phyloP scores from a whole-genome alignment of 2,113 vertebrate species.

The Gymnocephalus cernua region DNA sequence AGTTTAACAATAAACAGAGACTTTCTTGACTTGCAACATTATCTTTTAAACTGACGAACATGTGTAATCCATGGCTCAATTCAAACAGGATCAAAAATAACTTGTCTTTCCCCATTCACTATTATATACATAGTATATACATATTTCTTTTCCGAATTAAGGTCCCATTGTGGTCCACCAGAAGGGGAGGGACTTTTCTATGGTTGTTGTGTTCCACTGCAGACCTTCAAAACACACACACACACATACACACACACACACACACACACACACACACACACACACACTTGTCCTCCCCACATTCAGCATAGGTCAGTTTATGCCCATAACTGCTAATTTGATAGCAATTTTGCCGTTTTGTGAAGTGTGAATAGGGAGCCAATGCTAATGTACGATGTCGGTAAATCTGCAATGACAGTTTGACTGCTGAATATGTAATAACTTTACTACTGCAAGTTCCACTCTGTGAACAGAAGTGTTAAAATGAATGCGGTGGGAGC shows the following conservation, averaged over 20 bases:
- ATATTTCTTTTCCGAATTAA: no score
- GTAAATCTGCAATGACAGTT: background rate
- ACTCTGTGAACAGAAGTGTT: background rate
- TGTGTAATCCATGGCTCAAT: no score
- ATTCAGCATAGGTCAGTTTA: background rate
- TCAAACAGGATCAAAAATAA: no score
- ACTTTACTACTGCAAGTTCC: background rate
- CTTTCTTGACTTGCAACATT: no score
- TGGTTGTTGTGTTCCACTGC: background rate
- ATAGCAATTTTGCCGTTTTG: background rate
- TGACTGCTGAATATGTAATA: constrained; percentile 17
- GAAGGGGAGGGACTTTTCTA: no score
- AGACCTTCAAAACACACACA: background rate
- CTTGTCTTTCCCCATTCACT: no score
- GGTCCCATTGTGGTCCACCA: no score
- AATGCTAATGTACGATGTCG: background rate
- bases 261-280: background rate
- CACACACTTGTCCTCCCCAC: background rate
- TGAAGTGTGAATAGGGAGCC: constrained; percentile 5
- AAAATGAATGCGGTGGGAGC: background rate
- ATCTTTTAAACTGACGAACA: no score
- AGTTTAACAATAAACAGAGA: no score
- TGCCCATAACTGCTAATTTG: constrained; percentile 5
- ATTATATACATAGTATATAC: no score
- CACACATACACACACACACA: no score